Base-by-base conservation (phyloP, 2,888 invertebrate species). In the Leptura quadrifasciata region DNA sequence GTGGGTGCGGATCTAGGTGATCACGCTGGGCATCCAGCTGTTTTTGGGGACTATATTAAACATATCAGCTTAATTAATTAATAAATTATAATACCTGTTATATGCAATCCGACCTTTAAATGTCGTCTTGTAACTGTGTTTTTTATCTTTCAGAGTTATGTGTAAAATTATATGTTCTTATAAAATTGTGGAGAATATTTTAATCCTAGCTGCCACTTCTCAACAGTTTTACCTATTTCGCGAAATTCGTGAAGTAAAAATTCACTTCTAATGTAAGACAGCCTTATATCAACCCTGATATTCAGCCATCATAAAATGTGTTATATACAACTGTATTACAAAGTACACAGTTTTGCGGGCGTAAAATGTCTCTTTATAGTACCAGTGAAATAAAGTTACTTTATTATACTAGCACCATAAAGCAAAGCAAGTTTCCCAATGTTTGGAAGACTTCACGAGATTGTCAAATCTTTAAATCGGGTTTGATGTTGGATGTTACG, bases 31-130 rank as follows among this genome's bases (percentile, higher is more conserved):
- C 86, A 82, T 81, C 91, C 88, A 86, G 88, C 88, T 85, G 86
- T 88, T 87, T 88, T 92, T 91, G 93, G 90, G 92, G 92, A 93
- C 93, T 93, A 93, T 92, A 92, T 91, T 89, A 76, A 92, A 93
- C 93, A 93, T 93, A 93, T 93, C 93, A 93, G 92, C 92, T 92
- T 93, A 92, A 92, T 91, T 92, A 91, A 88, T 88, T 88, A 87
- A 88, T 88, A 87, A 88, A 85, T 86, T 86, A 87, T 91, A 91
- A 91, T 88, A 89, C 87, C 87, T 89, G 88, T 89, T 89, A 88
- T 88, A 89, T 88, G 89, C 89, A 89, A 89, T 89, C 89, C 89
- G 89, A 89, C 88, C 89, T 89, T 89, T 89, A 84, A 87, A 88
- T 89, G 89, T 89, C 88, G 88, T 89, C 88, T 88, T 88, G 89